Evolutionary conservation across 2,113 vertebrate species (phyloP).

Genomic region (Zonotrichia leucophrys): DNA sequence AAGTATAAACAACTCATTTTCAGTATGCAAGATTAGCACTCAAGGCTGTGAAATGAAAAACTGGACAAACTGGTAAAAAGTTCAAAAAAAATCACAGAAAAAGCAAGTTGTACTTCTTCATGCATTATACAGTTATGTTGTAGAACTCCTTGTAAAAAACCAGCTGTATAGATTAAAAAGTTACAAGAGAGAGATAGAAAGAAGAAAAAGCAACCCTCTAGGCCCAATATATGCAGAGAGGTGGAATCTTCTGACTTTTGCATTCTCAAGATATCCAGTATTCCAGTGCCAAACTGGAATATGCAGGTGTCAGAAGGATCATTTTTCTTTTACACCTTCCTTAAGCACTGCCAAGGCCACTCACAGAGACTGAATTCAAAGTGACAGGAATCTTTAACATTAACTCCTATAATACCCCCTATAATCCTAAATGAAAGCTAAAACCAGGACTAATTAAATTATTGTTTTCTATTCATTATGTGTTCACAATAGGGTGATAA

Average conservation of each 20-base stretch:
- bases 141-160: background rate
- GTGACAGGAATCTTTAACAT: background rate
- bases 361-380: background rate
- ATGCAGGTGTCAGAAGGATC: background rate
- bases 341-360: background rate
- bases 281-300: background rate
- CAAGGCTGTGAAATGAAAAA: background rate
- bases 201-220: background rate
- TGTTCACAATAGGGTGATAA: background rate
- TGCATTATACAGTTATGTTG: rapidly evolving
- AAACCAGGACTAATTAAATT: background rate
- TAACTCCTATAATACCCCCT: background rate
- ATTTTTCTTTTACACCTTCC: background rate
- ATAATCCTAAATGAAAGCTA: background rate
- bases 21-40: background rate
- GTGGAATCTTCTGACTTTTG: background rate
- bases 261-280: background rate
- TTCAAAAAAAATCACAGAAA: background rate
- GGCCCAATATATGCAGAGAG: background rate
- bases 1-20: background rate
- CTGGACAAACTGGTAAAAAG: background rate
- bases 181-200: background rate
- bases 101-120: background rate
- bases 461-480: background rate
- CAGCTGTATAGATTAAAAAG: background rate